A percentile compares a stretch with the other conserved stretches of the same genome.
phyloP scores from a whole-genome alignment of 2,888 invertebrate genomes.

The Sinopyrophorus schimmeli region DNA sequence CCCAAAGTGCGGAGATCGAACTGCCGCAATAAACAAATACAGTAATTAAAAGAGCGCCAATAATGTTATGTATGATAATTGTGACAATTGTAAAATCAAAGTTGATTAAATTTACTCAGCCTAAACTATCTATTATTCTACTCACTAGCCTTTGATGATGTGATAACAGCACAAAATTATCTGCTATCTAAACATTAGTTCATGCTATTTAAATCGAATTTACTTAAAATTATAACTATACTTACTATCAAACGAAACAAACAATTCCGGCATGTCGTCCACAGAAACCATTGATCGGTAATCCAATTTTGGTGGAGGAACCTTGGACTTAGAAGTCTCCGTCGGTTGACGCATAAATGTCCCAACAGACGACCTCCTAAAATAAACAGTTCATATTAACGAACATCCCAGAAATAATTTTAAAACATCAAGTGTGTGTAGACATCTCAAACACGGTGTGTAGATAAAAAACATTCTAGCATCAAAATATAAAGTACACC shows the following conservation, averaged over 20 bases:
- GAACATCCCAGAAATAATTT: constrained; percentile 38
- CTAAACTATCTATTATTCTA: neutral
- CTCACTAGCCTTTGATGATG: constrained; percentile 9
- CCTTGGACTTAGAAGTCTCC: constrained; percentile 62
- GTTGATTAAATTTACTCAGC: neutral
- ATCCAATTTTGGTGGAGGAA: constrained; percentile 76
- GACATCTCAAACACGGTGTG: constrained; percentile 2
- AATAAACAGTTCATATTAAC: constrained; percentile 9
- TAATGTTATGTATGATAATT: neutral
- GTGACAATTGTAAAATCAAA: neutral
- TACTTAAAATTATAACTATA: constrained; percentile 46
- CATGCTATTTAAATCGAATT: constrained; percentile 9
- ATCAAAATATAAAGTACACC: constrained; percentile 11
- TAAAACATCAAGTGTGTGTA: constrained; percentile 12
- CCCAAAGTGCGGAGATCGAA: constrained; percentile 53
- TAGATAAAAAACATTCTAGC: constrained; percentile 8
- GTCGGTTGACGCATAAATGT: constrained; percentile 78
- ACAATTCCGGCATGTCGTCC: constrained; percentile 93
- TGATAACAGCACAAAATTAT: constrained; percentile 10
- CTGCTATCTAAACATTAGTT: constrained; percentile 11
- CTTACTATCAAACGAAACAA: constrained; percentile 93
- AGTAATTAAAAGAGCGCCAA: constrained; percentile 21
- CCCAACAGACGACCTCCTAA: constrained; percentile 83
- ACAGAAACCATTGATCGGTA: constrained; percentile 93
- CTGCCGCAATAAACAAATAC: constrained; percentile 46